These are phyloP conservation scores for Erpobdella octoculata DNA, from an alignment of 2,888 invertebrate genomes.

Conservation along the genomic window DNA sequence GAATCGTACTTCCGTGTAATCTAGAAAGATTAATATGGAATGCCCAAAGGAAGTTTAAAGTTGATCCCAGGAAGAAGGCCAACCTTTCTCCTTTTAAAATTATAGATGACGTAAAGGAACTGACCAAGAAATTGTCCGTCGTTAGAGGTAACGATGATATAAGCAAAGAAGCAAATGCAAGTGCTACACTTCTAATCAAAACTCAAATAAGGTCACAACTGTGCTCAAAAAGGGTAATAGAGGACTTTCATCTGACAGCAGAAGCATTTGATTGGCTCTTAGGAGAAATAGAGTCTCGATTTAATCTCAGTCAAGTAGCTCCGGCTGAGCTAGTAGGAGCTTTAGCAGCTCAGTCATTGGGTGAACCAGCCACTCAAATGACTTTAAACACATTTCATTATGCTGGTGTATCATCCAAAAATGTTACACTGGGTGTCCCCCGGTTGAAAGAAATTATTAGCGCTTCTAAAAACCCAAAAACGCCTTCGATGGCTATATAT, in stretches of 20 bases:
- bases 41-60: constrained; percentile 97
- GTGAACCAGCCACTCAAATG: constrained; percentile 93
- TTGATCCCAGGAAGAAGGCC: too few relatives aligned
- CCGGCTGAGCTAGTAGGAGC: constrained; percentile 99
- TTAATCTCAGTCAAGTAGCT: constrained; percentile 84
- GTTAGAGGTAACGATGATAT: constrained; percentile 75
- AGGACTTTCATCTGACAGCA: constrained; percentile 82
- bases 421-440: constrained; percentile 98
- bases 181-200: constrained; percentile 93
- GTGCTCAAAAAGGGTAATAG: constrained; percentile 90
- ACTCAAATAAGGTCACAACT: constrained; percentile 78
- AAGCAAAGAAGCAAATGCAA: constrained; percentile 92
- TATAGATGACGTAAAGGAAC: constrained; percentile 76
- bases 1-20: constrained; percentile 87
- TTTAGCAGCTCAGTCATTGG: constrained; percentile 92
- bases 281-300: constrained; percentile 96
- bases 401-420: constrained; percentile 99
- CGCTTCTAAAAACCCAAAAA: constrained; percentile 96
- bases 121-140: constrained; percentile 64
- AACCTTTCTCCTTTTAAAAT: too few relatives aligned
- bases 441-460: constrained; percentile 87
- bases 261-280: constrained; percentile 99
- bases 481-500: constrained; percentile 95
- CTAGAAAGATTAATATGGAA: constrained; percentile 98
- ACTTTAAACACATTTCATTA: constrained; percentile 97